Percentiles rank a stretch among this genome's conserved stretches.
phyloP scores from a whole-genome alignment of 2,797 vertebrate species.

The Pempheris klunzingeri region DNA sequence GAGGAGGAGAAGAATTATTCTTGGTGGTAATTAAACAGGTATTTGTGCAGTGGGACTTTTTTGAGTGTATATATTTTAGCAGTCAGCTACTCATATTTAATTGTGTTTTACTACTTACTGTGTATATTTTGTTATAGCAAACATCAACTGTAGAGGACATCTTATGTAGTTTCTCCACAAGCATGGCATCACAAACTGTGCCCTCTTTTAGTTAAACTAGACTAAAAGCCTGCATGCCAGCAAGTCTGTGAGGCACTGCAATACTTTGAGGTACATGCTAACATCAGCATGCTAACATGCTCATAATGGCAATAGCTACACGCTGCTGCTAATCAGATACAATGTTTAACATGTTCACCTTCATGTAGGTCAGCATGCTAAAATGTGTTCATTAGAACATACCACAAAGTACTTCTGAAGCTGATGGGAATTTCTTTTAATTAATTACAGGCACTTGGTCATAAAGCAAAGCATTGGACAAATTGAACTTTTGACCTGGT shows the following conservation, averaged over 20 bases:
- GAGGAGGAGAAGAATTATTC: conserved; percentile 17
- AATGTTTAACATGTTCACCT: background rate
- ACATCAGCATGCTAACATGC: background rate
- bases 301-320: background rate
- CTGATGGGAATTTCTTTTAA: background rate
- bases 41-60: conserved; percentile 1
- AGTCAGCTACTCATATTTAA: background rate
- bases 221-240: background rate
- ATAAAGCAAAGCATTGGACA: background rate
- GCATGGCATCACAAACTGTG: background rate
- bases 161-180: background rate
- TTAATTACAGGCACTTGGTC: background rate
- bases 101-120: background rate
- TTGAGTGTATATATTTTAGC: background rate
- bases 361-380: background rate
- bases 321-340: background rate
- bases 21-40: conserved; percentile 6
- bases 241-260: background rate
- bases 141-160: background rate
- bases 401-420: background rate
- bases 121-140: background rate
- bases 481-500: background rate
- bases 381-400: background rate
- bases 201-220: background rate
- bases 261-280: background rate